Conservation (phyloP, 2,888 invertebrate genomes). For the Prosopocoilus inquinatus region DNA sequence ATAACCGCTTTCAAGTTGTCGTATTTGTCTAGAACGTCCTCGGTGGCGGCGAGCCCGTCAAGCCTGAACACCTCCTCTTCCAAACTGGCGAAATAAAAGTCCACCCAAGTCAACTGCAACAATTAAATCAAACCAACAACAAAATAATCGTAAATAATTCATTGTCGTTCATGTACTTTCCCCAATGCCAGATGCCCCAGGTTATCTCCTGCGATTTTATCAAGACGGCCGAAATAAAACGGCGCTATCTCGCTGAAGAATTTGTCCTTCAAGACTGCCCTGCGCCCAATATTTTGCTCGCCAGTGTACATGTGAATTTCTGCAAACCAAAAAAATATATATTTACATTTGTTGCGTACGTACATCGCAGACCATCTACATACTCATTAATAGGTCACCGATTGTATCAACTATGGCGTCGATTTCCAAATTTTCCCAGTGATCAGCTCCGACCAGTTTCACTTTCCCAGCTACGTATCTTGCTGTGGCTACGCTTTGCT, state of each 20-base stretch:
- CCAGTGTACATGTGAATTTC: constrained; percentile 20
- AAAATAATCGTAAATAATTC: too few species aligned
- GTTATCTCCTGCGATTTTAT: constrained; percentile 57
- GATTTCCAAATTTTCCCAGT: constrained; percentile 62
- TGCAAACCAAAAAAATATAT: neutral
- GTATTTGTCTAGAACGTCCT: too few species aligned
- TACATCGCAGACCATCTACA: too few species aligned
- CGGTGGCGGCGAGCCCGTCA: too few species aligned
- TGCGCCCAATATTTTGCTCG: constrained; percentile 52
- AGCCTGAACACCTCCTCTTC: too few species aligned
- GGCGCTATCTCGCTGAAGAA: constrained; percentile 55
- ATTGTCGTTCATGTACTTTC: constrained; percentile 39
- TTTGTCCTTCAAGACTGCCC: constrained; percentile 51
- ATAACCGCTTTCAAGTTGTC: too few species aligned
- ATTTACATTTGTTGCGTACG: neutral
- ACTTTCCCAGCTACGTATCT: constrained; percentile 63
- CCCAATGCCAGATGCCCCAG: constrained; percentile 40
- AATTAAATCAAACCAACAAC: too few species aligned
- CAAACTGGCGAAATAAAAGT: constrained; percentile 59
- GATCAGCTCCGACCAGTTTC: constrained; percentile 57
- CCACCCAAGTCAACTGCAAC: constrained; percentile 56
- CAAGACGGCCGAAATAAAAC: constrained; percentile 57
- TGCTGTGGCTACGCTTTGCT: constrained; percentile 61
- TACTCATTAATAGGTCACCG: constrained; percentile 52
- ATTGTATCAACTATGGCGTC: constrained; percentile 62